Evolutionary conservation across 1,140 invertebrate species (phyloP), one percentile per base, ranked within the genome.

Genomic region (Eurosta solidaginis): DNA sequence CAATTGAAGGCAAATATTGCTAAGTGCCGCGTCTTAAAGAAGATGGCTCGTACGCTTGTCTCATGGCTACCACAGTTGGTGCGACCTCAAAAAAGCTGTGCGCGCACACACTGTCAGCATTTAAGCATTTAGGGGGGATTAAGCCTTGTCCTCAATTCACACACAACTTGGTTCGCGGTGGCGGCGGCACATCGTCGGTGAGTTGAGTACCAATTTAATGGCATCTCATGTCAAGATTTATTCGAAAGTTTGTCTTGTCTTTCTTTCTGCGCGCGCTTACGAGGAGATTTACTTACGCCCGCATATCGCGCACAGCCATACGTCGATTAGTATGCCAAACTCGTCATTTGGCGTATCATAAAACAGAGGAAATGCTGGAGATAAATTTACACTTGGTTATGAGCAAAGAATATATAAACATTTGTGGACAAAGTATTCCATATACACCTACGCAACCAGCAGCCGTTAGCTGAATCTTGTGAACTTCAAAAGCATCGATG

Each of bases 181-280:
- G n/a, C n/a, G n/a, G n/a, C n/a, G n/a, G n/a, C n/a, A n/a, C n/a
- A n/a, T n/a, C n/a, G n/a, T n/a, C n/a, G n/a, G n/a, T n/a, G n/a
- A n/a, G n/a, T n/a, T n/a, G 59, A 68, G 59, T 68, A 68, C 59
- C 59, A 68, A 68, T 68, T 68, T 68, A 68, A 68, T 68, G 59
- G 59, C 59, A 68, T 68, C 59, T 68, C 59, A 68, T 68, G 59
- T 68, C 59, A 68, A 68, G 59, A 68, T 68, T 68, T 68, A 68
- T 68, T 68, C 33, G 59, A 68, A 68, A 68, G 59, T 68, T 68
- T 68, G 29, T 68, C n/a, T 49, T 68, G n/a, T 29, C 59, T 68
- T 68, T 68, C 59, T 40, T 54, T 54, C 10, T 59, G 54, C 54
- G 54, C 54, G 22, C 22, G 59, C 59, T 49, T 49, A 17, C n/a